These are phyloP conservation scores for Escarpia spicata DNA, from an alignment of 2,888 invertebrate genomes.

Conservation along the genomic window DNA sequence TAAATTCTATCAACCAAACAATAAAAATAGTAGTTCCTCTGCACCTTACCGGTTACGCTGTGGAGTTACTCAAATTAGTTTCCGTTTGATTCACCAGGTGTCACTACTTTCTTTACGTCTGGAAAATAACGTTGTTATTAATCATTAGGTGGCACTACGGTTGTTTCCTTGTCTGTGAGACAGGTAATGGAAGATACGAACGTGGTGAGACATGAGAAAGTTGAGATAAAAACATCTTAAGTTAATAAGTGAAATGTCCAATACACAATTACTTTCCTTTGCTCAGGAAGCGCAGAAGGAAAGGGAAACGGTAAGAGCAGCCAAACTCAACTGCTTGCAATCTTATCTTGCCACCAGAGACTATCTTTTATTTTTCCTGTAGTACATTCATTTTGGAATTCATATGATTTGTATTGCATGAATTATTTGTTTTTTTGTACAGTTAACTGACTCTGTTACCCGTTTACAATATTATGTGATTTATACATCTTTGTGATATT, in stretches of 20 bases:
- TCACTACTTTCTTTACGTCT: neutral
- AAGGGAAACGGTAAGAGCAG: neutral
- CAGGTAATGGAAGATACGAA: neutral
- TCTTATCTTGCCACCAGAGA: neutral
- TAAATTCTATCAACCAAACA: too few relatives aligned
- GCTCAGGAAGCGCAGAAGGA: neutral
- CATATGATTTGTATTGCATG: neutral
- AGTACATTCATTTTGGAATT: neutral
- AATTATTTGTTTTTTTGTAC: constrained; percentile 1
- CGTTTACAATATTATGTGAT: neutral
- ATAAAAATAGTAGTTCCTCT: too few relatives aligned
- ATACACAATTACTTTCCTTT: neutral
- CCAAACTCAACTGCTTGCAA: neutral
- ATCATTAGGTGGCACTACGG: neutral
- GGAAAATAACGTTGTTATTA: neutral
- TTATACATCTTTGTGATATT: neutral
- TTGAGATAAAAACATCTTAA: neutral
- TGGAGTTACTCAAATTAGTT: neutral
- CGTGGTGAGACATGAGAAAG: too few relatives aligned
- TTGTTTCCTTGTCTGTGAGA: neutral
- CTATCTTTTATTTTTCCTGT: neutral
- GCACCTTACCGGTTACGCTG: neutral
- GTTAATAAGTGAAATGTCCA: neutral
- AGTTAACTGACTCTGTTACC: neutral
- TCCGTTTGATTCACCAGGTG: neutral